Base-by-base conservation (phyloP, 2,113 vertebrate genomes). In the Nothocercus nigrocapillus region DNA sequence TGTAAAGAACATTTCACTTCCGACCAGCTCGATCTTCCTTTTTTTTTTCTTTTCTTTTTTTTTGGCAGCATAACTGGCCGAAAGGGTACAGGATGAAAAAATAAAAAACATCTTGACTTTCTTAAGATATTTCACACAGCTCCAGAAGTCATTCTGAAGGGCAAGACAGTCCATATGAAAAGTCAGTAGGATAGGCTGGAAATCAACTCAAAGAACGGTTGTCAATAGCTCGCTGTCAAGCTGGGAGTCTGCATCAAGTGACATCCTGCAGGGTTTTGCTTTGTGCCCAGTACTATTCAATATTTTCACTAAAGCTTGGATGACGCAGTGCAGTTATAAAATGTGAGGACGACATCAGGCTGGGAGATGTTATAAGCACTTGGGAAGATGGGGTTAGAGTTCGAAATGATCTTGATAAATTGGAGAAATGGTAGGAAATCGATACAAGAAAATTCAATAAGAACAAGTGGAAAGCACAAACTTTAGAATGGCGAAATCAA, bases 381-480 rank as follows among this genome's bases (percentile, higher is more conserved):
- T 34, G 49, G 28, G 30, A 77, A 86, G 68, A 67, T 10, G 4
- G 9, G 2, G 6, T 2, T 74, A 81, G 56, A 88, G 70, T 92
- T 88, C 69, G 75, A 86, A 84, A 84, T 51, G 1, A 63, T 74
- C 38, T 66, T 83, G 59, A 63, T 27, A 61, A 78, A 90, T 64
- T 83, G 45, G 20, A 91, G 24, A 91, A 94, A 67, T n/a, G 11
- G 72, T 81, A 67, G n/a, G 72, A 92, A 90, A 95, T 85, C 72
- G 54, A 68, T 88, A 88, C 27, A 19, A 59, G 36, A 82, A 91
- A 88, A 58, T 82, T 88, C 59, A 91, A 21, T 61, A 49, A 2
- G 8, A 36, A 58, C 20, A 54, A 90, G 45, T 69, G 40, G 76
- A 85, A 93, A 93, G 58, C 30, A 83, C 30, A 74, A 66, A 25